Conservation (phyloP, 2,113 vertebrate species). For the Etia nguti region DNA sequence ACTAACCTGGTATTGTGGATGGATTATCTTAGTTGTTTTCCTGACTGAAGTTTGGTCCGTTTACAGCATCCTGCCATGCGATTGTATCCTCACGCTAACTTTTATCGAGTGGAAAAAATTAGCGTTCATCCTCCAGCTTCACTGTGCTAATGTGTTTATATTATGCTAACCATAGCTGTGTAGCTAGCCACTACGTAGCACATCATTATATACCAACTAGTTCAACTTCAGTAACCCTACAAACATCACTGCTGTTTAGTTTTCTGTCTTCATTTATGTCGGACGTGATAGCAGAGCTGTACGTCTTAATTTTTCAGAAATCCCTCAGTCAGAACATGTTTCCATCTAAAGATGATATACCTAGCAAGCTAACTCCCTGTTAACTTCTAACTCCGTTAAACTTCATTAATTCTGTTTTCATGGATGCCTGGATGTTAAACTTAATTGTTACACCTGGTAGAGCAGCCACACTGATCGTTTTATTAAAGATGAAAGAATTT, state of each 20-base stretch:
- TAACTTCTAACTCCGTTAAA: background rate
- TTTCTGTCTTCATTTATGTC: background rate
- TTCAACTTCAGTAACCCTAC: accelerated
- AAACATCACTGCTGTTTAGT: background rate
- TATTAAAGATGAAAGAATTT: background rate
- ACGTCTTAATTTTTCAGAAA: accelerated
- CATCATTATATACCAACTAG: background rate
- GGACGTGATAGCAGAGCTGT: accelerated
- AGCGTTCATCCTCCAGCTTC: background rate
- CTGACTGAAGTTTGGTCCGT: accelerated
- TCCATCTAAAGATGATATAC: background rate
- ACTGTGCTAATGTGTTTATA: background rate
- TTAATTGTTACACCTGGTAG: background rate
- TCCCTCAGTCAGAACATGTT: background rate
- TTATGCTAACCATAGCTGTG: background rate
- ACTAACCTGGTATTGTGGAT: background rate
- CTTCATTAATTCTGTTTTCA: background rate
- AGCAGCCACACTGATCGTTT: background rate
- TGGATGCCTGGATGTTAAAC: background rate
- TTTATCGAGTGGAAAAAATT: background rate
- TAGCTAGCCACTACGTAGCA: background rate
- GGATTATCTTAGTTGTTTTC: background rate
- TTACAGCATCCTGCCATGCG: background rate
- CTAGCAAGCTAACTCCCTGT: background rate
- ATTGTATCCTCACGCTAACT: background rate